Conservation (phyloP, 2,888 invertebrate species). For the Sarcophaga rosellei region DNA sequence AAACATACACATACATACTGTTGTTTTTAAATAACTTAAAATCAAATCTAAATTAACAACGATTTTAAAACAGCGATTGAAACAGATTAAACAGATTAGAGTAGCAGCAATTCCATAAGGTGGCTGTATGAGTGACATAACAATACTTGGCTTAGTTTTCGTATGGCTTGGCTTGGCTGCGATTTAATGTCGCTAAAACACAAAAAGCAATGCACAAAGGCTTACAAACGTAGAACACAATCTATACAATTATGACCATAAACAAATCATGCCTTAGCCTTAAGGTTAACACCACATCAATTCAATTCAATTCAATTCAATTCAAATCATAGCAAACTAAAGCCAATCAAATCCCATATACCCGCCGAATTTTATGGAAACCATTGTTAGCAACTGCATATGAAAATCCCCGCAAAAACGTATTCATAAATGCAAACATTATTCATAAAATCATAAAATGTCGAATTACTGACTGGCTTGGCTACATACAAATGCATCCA, state of each 20-base stretch:
- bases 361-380: not conserved
- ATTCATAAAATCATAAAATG: constrained; percentile 65
- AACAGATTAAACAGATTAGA: constrained; percentile 28
- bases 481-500: constrained; percentile 16
- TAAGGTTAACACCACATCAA: constrained; percentile 56
- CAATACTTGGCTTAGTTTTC: not conserved
- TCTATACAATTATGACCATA: constrained; percentile 57
- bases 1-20: constrained; percentile 19
- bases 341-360: not conserved
- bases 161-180: constrained; percentile 18
- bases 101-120: constrained; percentile 40
- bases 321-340: not conserved
- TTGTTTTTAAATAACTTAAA: constrained; percentile 24
- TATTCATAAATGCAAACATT: constrained; percentile 66
- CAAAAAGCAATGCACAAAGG: not conserved
- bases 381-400: not conserved
- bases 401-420: constrained; percentile 9
- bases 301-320: constrained; percentile 8
- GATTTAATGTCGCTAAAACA: not conserved
- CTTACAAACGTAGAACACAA: constrained; percentile 18
- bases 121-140: not conserved
- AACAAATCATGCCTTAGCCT: constrained; percentile 67
- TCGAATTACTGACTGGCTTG: constrained; percentile 16
- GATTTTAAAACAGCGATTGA: constrained; percentile 36
- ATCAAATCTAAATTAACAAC: constrained; percentile 53